phyloP scores from a whole-genome alignment of 1,140 invertebrate genomes.

The Apis laboriosa region DNA sequence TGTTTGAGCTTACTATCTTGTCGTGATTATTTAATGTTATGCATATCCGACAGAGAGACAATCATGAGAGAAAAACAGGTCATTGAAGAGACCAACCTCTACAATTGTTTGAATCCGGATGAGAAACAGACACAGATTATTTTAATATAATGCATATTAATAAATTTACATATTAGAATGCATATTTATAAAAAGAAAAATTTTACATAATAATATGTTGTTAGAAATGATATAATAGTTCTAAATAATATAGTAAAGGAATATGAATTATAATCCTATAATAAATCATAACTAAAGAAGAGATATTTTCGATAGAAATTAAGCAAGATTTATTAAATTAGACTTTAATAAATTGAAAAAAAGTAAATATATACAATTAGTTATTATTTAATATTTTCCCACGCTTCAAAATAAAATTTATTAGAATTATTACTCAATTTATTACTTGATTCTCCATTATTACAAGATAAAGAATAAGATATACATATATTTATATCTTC shows the following conservation, averaged over 20 bases:
- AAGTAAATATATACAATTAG: neutral
- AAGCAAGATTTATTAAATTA: no score
- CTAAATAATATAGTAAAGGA: no score
- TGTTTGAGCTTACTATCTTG: neutral
- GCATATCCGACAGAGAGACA: neutral
- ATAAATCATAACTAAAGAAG: no score
- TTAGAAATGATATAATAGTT: neutral
- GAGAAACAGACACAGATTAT: neutral
- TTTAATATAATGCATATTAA: neutral
- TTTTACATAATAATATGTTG: neutral
- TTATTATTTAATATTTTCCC: no score
- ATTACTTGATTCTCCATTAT: no score
- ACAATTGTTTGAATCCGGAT: neutral
- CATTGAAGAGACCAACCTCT: constrained; percentile 56
- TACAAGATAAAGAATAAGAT: no score
- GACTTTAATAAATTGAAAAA: neutral
- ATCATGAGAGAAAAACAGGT: constrained; percentile 26
- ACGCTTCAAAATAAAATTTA: neutral
- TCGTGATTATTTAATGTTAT: neutral
- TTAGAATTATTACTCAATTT: neutral
- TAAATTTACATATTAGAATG: neutral
- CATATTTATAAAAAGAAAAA: neutral
- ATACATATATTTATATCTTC: no score
- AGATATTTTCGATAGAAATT: no score
- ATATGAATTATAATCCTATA: no score